phyloP scores from a whole-genome alignment of 2,113 vertebrate species.

The Phodopus roborovskii region DNA sequence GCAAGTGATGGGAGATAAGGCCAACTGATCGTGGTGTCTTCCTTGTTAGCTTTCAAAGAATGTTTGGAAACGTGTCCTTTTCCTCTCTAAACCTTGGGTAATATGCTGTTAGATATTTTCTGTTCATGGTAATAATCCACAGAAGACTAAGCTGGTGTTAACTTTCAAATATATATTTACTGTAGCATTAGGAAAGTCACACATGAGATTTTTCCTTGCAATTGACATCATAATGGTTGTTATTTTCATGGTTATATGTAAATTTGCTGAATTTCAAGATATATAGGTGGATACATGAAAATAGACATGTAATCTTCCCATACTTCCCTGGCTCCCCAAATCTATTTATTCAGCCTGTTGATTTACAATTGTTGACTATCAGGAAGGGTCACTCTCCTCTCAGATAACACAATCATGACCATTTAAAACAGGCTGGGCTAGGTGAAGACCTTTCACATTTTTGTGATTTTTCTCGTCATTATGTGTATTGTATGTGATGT shows the following conservation, averaged over 20 bases:
- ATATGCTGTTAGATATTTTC: neutral
- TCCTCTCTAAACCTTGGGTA: neutral
- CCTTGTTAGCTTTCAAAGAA: neutral
- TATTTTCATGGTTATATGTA: neutral
- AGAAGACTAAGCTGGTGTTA: neutral
- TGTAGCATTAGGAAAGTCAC: neutral
- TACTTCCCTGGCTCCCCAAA: constrained; percentile 24
- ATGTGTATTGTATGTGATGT: neutral
- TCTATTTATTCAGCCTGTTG: neutral
- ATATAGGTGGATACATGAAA: neutral
- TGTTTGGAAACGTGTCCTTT: neutral
- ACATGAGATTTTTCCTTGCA: neutral
- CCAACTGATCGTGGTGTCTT: too few species aligned
- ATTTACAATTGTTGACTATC: neutral
- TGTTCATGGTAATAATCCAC: accelerated
- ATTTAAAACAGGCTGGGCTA: neutral
- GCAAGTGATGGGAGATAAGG: neutral
- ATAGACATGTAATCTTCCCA: neutral
- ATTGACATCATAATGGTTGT: neutral
- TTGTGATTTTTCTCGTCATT: neutral
- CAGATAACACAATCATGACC: neutral
- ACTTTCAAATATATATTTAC: neutral
- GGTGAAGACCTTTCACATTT: neutral
- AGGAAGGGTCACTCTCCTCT: neutral
- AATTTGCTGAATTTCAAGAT: constrained; percentile 25